Evolutionary conservation across 2,113 vertebrate genomes (phyloP).

Genomic region (Sciurus niger): DNA sequence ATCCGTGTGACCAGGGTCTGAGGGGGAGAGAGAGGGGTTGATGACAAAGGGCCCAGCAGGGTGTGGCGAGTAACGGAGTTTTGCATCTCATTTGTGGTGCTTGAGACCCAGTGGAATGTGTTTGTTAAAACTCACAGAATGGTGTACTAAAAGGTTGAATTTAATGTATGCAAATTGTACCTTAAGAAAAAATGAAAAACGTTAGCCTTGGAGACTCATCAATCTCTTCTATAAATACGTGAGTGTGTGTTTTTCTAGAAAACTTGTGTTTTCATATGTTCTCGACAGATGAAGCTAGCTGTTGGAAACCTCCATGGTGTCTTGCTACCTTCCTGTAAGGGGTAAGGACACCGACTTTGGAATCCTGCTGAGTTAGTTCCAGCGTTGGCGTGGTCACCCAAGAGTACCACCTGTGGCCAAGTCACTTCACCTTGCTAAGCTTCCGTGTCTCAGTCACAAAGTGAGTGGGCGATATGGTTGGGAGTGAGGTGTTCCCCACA

Average conservation of each 20-base stretch:
- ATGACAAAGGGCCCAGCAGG: not conserved
- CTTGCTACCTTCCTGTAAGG: not conserved
- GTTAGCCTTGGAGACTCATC: not conserved
- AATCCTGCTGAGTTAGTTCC: not conserved
- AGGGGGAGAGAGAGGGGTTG: not conserved
- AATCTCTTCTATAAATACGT: not conserved
- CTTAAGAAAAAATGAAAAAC: conserved; percentile 3
- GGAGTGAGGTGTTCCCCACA: no score
- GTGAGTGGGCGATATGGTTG: no score
- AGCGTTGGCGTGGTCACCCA: no score
- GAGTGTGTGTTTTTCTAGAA: not conserved
- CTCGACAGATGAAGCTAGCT: not conserved
- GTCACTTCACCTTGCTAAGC: not conserved
- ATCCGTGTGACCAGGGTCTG: not conserved
- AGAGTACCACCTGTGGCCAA: not conserved
- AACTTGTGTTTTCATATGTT: not conserved
- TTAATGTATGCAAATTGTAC: conserved; percentile 42
- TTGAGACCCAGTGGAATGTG: not conserved
- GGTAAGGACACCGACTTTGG: not conserved
- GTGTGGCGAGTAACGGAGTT: not conserved
- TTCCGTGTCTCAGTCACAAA: not conserved
- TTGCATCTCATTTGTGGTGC: not conserved
- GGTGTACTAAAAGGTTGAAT: not conserved
- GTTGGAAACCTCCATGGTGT: not conserved
- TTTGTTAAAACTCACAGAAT: not conserved